Evolutionary conservation across 2,888 invertebrate species (phyloP), one percentile per base, ranked within the genome.

Genomic region (Nasonia oneida): DNA sequence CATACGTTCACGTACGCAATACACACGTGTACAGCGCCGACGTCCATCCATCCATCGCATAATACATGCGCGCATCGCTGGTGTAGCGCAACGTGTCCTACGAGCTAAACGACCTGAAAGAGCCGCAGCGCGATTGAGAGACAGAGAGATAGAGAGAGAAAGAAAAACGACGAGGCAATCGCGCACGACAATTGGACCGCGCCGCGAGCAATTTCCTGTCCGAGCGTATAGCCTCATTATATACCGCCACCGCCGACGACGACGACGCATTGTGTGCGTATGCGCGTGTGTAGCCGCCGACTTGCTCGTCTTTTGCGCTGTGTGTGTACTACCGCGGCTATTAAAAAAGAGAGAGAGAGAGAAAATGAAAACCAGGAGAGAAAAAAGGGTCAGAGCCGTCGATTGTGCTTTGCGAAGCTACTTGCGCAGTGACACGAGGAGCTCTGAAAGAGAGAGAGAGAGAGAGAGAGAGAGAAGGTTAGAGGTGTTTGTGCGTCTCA

Each of bases 151-250:
- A 47, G 23, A 42, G 4, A 73, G 73, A 47, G 23, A 29, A 29
- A 74, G 53, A 77, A 15, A 75, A 76, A 71, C 23, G 37, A 57
- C 18, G 53, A 50, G 6, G 61, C 78, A 73, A 79, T 83, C 64
- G 77, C 61, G 76, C 61, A 73, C 80, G 86, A 74, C 83, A 84
- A 84, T 84, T 81, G 81, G 77, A 84, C 78, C 84, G 86, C 84
- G 86, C 70, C 74, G 73, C 74, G 78, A 78, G 84, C 70, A 84
- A 86, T 86, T 86, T 86, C 86, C 86, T 83, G 86, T 83, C 67
- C 57, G 15, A 33, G n/a, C 57, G 57, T n/a, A 61, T 23, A 61
- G 75, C 75, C 39, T 73, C 73, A 73, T 73, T 73, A 73, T 67
- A 67, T 29, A 73, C 67, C 47, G n/a, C 42, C 10, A 42, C 39